Evolutionary conservation across 2,888 invertebrate genomes (phyloP).

Genomic region (Drosophila mercatorum): DNA sequence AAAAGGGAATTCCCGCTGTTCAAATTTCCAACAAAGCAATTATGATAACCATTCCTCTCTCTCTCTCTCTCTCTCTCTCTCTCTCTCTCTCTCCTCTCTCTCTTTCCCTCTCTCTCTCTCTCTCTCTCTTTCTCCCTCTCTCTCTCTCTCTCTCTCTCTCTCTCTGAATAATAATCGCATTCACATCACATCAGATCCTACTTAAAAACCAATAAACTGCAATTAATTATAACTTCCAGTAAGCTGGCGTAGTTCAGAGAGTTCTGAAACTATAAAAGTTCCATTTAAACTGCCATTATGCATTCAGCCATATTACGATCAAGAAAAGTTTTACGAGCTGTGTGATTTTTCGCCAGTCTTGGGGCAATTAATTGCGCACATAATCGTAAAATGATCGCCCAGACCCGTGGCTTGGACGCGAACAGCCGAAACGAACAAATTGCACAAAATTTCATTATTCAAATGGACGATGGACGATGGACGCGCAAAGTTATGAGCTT

Average conservation of each 20-base stretch:
- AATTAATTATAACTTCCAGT: not conserved
- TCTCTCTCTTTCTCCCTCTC: not conserved
- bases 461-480: conserved; percentile 14
- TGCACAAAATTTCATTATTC: conserved; percentile 29
- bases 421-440: conserved; percentile 12
- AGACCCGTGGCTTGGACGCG: not conserved
- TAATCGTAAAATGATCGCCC: conserved; percentile 8
- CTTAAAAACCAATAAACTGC: not conserved
- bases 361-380: conserved; percentile 11
- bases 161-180: not conserved
- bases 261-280: not conserved
- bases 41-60: not conserved
- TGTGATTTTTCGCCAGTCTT: conserved; percentile 7
- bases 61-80: not conserved
- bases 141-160: not conserved
- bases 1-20: not conserved
- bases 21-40: not conserved
- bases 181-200: not conserved
- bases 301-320: not conserved
- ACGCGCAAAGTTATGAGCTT: conserved; percentile 17
- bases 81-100: not conserved
- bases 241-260: not conserved
- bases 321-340: not conserved
- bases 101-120: not conserved
- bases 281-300: not conserved